phyloP scores from a whole-genome alignment of 2,797 vertebrate genomes.

The Pristis pectinata region DNA sequence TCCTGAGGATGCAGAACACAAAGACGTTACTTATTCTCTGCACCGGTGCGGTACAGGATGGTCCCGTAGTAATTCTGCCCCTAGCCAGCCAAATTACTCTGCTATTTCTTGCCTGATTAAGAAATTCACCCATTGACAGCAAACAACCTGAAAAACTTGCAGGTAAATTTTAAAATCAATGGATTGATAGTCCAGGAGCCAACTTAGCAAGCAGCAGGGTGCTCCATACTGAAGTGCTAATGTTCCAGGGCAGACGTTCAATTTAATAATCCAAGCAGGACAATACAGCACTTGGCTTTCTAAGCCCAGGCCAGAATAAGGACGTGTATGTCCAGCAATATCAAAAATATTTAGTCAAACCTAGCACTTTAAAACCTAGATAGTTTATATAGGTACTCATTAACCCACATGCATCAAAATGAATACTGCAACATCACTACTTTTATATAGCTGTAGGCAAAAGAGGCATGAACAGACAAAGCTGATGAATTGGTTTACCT shows the following conservation, averaged over 20 bases:
- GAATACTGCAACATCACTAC: neutral
- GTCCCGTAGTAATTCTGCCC: neutral
- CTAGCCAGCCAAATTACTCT: neutral
- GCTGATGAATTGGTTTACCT: slow-evolving; percentile 57
- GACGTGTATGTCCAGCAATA: no score
- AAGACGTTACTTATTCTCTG: neutral
- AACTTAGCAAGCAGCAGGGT: neutral
- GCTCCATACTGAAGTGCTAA: neutral
- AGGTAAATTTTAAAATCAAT: neutral
- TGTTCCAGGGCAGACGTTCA: neutral
- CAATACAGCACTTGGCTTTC: neutral
- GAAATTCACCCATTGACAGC: neutral
- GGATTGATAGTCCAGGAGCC: neutral
- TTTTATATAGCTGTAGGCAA: neutral
- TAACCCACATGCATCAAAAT: neutral
- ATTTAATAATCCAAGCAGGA: neutral
- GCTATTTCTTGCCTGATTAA: neutral
- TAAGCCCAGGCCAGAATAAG: neutral
- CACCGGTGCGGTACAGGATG: neutral
- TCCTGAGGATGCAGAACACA: no score
- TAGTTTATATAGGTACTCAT: neutral
- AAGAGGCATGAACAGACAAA: neutral
- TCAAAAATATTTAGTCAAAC: neutral
- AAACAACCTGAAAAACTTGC: neutral
- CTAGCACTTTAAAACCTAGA: neutral